Conservation (phyloP, 1,140 invertebrate species). For the Drosophila sechellia region DNA sequence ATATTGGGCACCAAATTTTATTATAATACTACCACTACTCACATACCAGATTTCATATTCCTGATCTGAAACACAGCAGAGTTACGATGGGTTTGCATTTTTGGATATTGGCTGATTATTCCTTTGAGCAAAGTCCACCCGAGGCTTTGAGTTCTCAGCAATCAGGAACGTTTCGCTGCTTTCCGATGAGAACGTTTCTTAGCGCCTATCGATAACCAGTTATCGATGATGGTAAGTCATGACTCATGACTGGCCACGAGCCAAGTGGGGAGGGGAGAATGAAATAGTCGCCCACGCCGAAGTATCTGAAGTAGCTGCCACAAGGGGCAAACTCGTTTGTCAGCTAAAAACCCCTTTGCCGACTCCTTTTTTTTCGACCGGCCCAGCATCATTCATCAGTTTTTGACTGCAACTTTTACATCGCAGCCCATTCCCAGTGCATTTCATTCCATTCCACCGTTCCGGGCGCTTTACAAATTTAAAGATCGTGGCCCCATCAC, state of each 20-base stretch:
- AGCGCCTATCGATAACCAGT: slow-evolving; percentile 47
- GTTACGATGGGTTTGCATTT: slow-evolving; percentile 10
- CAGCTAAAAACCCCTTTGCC: slow-evolving; percentile 21
- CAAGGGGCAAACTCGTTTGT: slow-evolving; percentile 53
- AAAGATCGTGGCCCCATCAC: slow-evolving; percentile 44
- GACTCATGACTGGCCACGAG: slow-evolving; percentile 61
- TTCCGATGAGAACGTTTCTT: slow-evolving; percentile 39
- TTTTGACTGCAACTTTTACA: slow-evolving; percentile 45
- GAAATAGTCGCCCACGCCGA: slow-evolving; percentile 37
- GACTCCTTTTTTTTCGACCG: slow-evolving; percentile 21
- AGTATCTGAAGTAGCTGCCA: slow-evolving; percentile 50
- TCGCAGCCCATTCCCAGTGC: slow-evolving; percentile 30
- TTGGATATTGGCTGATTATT: slow-evolving; percentile 4
- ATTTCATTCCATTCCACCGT: slow-evolving; percentile 34
- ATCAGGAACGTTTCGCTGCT: slow-evolving; percentile 14
- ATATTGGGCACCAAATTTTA: no score
- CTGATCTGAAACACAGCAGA: neutral
- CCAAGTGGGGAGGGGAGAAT: slow-evolving; percentile 25
- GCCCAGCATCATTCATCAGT: slow-evolving; percentile 52
- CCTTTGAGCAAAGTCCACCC: slow-evolving; percentile 12
- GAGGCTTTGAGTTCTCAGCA: slow-evolving; percentile 45
- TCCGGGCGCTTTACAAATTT: slow-evolving; percentile 41
- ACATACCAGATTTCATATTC: slow-evolving; percentile 9
- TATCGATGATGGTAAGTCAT: slow-evolving; percentile 38
- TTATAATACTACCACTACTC: neutral